phyloP scores from a whole-genome alignment of 37 sponge, comb jelly and placozoan species.

The Lycopodina hypogea region DNA sequence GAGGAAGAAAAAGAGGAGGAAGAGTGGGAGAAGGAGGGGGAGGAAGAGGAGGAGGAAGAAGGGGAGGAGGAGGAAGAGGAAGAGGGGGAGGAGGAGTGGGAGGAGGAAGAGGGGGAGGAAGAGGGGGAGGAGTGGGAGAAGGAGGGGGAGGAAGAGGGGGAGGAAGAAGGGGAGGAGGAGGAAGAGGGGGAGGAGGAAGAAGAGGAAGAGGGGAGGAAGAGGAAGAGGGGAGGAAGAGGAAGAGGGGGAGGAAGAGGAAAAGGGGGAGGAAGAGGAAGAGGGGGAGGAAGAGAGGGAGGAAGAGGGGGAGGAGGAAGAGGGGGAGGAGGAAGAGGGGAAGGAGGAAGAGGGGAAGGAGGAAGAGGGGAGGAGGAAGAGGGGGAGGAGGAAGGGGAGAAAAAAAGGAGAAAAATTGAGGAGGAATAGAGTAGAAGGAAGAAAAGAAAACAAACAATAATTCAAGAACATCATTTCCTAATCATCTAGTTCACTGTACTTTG shows the following conservation, averaged over 20 bases:
- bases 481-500: background rate
- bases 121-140: background rate
- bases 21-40: too few species aligned
- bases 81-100: background rate
- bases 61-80: background rate
- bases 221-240: background rate
- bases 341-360: background rate
- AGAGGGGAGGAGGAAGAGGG: background rate
- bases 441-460: too few species aligned
- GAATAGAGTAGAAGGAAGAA: background rate
- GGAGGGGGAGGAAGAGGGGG: conserved; percentile 2
- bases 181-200: background rate
- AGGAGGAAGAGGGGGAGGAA: background rate
- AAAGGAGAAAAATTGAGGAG: too few species aligned
- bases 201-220: background rate
- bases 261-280: background rate
- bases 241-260: background rate
- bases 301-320: background rate
- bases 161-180: conserved; percentile 1
- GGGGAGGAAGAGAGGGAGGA: background rate
- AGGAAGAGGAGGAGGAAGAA: background rate
- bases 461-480: too few species aligned
- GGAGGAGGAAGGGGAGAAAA: background rate
- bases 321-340: background rate
- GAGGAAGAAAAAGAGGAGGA: background rate